Evolutionary conservation across 1,140 invertebrate species (phyloP).

Genomic region (Ericerus pela): DNA sequence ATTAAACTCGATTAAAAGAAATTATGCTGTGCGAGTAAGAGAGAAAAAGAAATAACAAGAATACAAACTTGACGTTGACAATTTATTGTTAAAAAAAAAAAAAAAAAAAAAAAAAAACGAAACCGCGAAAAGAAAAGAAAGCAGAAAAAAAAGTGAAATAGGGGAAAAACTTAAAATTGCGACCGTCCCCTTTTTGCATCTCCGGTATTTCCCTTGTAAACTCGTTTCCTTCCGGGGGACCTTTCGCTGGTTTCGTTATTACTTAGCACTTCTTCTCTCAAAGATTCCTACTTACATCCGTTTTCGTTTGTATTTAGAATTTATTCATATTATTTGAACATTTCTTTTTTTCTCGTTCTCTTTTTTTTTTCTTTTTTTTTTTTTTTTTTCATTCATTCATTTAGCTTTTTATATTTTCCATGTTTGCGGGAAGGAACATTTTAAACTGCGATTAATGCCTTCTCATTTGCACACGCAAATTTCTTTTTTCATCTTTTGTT

Average conservation of each 20-base stretch:
- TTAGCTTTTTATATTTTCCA: background rate
- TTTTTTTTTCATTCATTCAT: background rate
- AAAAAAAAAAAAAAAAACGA: slow-evolving; percentile 10
- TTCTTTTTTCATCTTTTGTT: slow-evolving; percentile 6
- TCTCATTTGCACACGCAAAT: slow-evolving; percentile 6
- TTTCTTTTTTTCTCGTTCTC: too few species aligned
- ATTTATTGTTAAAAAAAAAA: slow-evolving; percentile 8
- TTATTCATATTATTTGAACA: too few species aligned
- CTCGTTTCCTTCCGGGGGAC: slow-evolving; percentile 11
- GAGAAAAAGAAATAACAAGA: too few species aligned
- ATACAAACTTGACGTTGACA: too few species aligned
- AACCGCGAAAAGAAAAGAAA: slow-evolving; percentile 10
- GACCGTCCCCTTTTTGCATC: slow-evolving; percentile 6
- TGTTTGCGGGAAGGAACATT: slow-evolving; percentile 5
- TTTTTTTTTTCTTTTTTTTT: slow-evolving; percentile 1
- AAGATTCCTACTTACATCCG: slow-evolving; percentile 11
- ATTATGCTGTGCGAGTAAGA: background rate
- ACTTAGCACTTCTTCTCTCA: slow-evolving; percentile 6
- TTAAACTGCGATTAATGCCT: slow-evolving; percentile 12
- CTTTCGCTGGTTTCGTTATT: slow-evolving; percentile 10
- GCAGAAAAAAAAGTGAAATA: slow-evolving; percentile 10
- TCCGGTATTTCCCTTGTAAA: slow-evolving; percentile 11
- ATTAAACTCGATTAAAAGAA: slow-evolving; percentile 1
- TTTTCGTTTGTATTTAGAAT: too few species aligned
- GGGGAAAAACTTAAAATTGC: slow-evolving; percentile 9